Evolutionary conservation across 2,797 vertebrate genomes (phyloP), one percentile per base, ranked within the genome.

Genomic region (Australoheros facetus): DNA sequence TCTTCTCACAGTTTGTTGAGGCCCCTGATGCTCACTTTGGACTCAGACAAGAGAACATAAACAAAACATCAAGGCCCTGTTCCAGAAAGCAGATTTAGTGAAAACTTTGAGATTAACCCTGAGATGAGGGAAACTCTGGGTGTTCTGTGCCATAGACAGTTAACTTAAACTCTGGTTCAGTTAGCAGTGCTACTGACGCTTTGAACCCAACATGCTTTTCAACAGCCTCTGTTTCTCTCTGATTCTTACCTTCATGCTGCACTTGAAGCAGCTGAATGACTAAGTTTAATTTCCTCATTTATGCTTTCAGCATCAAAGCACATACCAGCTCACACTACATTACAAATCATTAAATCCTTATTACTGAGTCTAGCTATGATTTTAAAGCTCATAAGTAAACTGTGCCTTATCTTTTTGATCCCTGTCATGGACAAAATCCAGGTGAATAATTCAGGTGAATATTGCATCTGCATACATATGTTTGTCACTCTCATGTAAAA

Each of bases 31-130:
- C 14, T 81, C 23, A 66, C 23, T 78, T 55, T 32, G 9, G 30
- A 81, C 32, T 56, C 17, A 54, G 19, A 77, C 11, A 70, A 54
- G 3, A 53, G 14, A 83, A 56, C 42, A 78, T 17, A 70, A 80
- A 66, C 45, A 56, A 69, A n/a, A 53, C 51, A n/a, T 51, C 28
- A 69, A 6, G 26, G 42, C 10, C 0, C 62, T 30, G 16, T 48
- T 51, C 16, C 17, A 51, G 42, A 51, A 53, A 69, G 28, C 0
- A 30, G 3, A n/a, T 51, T 51, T 69, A 26, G 62, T 7, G 28
- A 51, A 69, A 69, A 69, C 28, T 1, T 28, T 4, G 26, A 69
- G 42, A 51, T 69, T 13, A 51, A 51, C 64, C 17, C 16, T 13
- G 26, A 51, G 16, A 69, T 51, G 64, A 51, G 19, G 64, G 17